phyloP scores from a whole-genome alignment of 2,113 vertebrate species.

The Elachura formosa region DNA sequence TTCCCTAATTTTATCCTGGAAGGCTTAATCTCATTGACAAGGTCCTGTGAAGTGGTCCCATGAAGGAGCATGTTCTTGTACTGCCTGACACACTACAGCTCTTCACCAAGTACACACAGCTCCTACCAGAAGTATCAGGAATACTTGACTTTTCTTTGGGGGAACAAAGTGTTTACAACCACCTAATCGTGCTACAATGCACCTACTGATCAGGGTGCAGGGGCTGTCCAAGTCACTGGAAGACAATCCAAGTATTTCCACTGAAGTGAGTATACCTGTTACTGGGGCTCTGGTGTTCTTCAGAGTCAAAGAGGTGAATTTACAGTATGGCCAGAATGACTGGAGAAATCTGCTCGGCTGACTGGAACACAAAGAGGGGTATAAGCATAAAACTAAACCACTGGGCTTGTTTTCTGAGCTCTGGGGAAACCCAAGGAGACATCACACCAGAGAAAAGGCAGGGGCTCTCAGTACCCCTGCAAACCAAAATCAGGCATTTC shows the following conservation, averaged over 20 bases:
- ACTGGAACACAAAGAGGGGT: neutral
- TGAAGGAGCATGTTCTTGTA: accelerated
- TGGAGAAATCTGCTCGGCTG: neutral
- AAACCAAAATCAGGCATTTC: neutral
- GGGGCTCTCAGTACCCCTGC: neutral
- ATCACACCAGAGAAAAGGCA: neutral
- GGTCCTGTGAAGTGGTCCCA: neutral
- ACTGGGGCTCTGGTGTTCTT: neutral
- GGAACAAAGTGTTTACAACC: neutral
- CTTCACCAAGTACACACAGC: neutral
- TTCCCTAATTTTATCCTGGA: neutral
- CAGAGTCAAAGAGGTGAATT: neutral
- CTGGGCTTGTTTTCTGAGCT: neutral
- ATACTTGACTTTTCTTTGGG: neutral
- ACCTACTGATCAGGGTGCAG: neutral
- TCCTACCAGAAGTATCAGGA: neutral
- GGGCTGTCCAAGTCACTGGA: neutral
- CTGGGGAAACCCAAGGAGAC: neutral
- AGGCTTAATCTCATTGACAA: neutral
- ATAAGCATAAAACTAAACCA: neutral
- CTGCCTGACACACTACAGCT: neutral
- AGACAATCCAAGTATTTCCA: neutral
- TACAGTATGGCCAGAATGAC: neutral
- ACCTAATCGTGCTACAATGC: neutral
- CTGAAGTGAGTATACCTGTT: neutral